A percentile compares a stretch with the other conserved stretches of the same genome.
Conservation (phyloP, 2,888 invertebrate species). For the Branchellion lobata region DNA sequence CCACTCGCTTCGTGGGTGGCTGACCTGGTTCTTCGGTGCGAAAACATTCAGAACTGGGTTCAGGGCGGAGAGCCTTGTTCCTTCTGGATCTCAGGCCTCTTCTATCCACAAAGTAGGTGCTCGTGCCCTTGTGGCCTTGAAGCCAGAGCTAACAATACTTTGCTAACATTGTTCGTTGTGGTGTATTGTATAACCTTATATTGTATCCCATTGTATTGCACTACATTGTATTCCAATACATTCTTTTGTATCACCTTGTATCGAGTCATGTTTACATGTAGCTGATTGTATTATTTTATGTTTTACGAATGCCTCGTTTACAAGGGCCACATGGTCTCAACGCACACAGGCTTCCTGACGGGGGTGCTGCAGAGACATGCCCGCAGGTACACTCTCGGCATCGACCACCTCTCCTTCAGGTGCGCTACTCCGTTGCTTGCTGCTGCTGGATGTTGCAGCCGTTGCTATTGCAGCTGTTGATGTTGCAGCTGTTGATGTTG, state of each 20-base stretch:
- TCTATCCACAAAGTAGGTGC: conserved; percentile 62
- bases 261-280: no score
- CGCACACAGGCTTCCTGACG: conserved; percentile 63
- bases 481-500: no score
- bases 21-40: conserved; percentile 77
- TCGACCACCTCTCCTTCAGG: conserved; percentile 62
- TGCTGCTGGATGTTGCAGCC: not conserved
- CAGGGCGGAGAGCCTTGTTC: conserved; percentile 59
- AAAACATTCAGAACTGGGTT: conserved; percentile 71
- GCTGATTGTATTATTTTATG: no score
- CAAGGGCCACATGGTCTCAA: no score
- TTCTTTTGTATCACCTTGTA: no score
- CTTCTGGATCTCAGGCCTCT: conserved; percentile 63
- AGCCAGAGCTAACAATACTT: no score
- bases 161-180: no score
- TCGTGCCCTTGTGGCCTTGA: not conserved
- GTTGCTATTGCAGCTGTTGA: not conserved
- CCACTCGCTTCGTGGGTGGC: conserved; percentile 81
- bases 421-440: conserved; percentile 69
- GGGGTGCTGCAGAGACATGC: conserved; percentile 63
- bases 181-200: no score
- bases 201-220: no score
- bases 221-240: no score
- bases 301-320: no score
- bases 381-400: conserved; percentile 61